Percentiles rank a stretch among this genome's conserved stretches.
Evolutionary conservation across 2,797 vertebrate genomes (phyloP).

Genomic region (Pantherophis vulpinus): DNA sequence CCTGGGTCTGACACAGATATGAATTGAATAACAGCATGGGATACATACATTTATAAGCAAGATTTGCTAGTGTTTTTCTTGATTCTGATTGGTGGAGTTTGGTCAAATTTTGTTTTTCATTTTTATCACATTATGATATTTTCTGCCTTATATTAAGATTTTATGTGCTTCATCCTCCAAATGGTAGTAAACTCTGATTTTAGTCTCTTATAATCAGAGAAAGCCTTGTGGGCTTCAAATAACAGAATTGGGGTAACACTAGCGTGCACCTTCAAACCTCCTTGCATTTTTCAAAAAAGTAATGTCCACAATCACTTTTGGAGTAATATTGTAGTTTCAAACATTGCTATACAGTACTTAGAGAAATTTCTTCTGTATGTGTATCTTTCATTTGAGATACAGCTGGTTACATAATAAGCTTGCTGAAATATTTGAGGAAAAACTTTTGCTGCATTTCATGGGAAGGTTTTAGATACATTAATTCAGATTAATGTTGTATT

Average conservation of each 20-base stretch:
- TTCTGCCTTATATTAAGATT: not conserved
- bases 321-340: not conserved
- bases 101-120: not conserved
- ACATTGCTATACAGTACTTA: not conserved
- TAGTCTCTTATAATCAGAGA: not conserved
- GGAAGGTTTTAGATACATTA: not conserved
- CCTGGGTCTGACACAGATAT: not conserved
- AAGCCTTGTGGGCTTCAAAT: not conserved
- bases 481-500: slow-evolving; percentile 23
- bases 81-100: not conserved
- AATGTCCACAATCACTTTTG: not conserved
- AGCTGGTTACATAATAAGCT: not conserved
- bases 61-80: not conserved
- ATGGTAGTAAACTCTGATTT: not conserved
- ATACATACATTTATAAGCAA: not conserved
- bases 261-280: not conserved
- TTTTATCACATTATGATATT: not conserved
- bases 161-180: not conserved
- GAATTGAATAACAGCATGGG: not conserved
- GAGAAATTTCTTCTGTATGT: not conserved
- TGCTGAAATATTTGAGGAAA: not conserved
- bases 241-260: not conserved
- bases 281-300: not conserved
- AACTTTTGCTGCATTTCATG: not conserved
- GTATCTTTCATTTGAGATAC: not conserved